Evolutionary conservation across 2,888 invertebrate species (phyloP).

Genomic region (Mesorhabditis sp.): DNA sequence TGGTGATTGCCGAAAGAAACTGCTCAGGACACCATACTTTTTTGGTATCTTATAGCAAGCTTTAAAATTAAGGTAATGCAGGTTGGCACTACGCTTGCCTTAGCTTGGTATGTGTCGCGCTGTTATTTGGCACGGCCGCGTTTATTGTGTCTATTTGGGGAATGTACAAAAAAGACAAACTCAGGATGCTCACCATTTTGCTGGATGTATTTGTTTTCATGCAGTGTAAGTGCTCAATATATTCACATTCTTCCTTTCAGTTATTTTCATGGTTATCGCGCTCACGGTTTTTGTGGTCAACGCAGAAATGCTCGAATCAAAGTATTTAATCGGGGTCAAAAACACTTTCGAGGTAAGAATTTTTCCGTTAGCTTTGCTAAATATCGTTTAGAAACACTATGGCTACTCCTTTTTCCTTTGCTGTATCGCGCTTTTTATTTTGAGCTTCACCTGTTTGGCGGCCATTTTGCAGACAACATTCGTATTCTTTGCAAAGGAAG

Average conservation of each 20-base stretch:
- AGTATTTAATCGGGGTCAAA: slow-evolving; percentile 52
- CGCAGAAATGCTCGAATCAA: slow-evolving; percentile 56
- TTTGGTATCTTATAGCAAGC: slow-evolving; percentile 34
- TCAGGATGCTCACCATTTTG: slow-evolving; percentile 25
- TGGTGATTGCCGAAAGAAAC: slow-evolving; percentile 55
- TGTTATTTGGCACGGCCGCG: slow-evolving; percentile 29
- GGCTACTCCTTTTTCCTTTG: slow-evolving; percentile 57
- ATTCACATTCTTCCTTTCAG: slow-evolving; percentile 20
- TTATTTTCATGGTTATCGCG: slow-evolving; percentile 40
- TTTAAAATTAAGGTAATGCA: slow-evolving; percentile 14
- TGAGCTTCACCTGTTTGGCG: slow-evolving; percentile 43
- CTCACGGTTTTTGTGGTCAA: slow-evolving; percentile 55
- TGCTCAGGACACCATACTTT: slow-evolving; percentile 55
- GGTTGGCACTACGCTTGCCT: slow-evolving; percentile 57
- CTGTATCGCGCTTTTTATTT: slow-evolving; percentile 40
- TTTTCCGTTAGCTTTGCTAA: background rate
- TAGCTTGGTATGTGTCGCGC: slow-evolving; percentile 39
- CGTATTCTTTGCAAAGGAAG: slow-evolving; percentile 34
- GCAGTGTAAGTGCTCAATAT: background rate
- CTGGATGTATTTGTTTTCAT: slow-evolving; percentile 23
- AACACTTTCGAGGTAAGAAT: slow-evolving; percentile 44
- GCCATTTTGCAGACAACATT: slow-evolving; percentile 47
- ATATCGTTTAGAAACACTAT: slow-evolving; percentile 43
- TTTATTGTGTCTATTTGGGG: slow-evolving; percentile 32
- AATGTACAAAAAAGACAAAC: slow-evolving; percentile 27